A percentile compares a stretch with the other conserved stretches of the same genome.
These are phyloP conservation scores for Galagoides demidoff DNA, from an alignment of 2,797 vertebrate species.

Conservation along the genomic window DNA sequence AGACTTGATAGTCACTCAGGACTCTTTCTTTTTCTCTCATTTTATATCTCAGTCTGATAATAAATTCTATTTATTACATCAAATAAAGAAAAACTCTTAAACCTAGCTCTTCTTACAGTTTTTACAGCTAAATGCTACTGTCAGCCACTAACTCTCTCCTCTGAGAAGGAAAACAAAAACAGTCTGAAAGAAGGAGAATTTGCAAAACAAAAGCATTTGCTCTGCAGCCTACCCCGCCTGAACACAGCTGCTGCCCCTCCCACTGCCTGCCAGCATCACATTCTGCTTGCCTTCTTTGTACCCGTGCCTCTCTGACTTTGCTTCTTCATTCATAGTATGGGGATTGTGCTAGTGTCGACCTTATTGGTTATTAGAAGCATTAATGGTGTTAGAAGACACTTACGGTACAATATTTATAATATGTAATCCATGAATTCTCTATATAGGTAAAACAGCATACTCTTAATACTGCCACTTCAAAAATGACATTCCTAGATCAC, in stretches of 20 bases:
- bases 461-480: neutral
- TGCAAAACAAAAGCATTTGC: accelerated
- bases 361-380: neutral
- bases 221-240: too few species aligned
- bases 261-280: accelerated
- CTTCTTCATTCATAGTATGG: neutral
- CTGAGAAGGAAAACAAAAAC: neutral
- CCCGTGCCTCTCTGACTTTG: neutral
- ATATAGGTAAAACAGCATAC: neutral
- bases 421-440: neutral
- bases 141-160: neutral
- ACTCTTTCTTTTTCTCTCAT: neutral
- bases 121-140: neutral
- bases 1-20: neutral
- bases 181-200: too few species aligned
- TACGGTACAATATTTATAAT: accelerated
- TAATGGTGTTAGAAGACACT: neutral
- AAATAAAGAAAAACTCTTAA: neutral
- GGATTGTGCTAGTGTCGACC: neutral
- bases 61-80: neutral
- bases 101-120: neutral
- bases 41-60: neutral
- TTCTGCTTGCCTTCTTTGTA: neutral
- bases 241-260: accelerated
- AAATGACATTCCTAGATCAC: neutral